Evolutionary conservation across 2,113 vertebrate genomes (phyloP).

Genomic region (Gymnobelideus leadbeateri): DNA sequence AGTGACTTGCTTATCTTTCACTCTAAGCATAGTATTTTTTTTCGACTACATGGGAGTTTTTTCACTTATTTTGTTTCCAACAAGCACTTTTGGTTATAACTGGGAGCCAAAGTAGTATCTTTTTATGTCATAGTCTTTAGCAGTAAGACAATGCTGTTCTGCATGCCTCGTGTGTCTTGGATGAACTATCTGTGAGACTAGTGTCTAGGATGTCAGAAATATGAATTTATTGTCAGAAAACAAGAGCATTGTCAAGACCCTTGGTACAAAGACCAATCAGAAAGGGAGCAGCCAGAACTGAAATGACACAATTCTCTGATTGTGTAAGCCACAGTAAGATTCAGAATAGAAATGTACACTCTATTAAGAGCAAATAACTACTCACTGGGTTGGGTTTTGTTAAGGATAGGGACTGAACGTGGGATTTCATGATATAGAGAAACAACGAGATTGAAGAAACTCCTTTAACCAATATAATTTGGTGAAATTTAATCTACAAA

Average conservation of each 20-base stretch:
- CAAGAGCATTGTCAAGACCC: background rate
- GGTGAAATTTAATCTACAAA: background rate
- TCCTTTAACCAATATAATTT: background rate
- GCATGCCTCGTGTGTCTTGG: background rate
- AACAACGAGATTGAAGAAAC: background rate
- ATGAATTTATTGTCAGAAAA: background rate
- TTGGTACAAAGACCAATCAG: background rate
- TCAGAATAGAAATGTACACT: background rate
- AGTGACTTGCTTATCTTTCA: too few species aligned
- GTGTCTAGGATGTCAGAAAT: background rate
- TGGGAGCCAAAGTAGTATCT: background rate
- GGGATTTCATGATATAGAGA: background rate
- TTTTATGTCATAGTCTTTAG: background rate
- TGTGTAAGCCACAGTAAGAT: background rate
- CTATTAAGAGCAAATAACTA: background rate
- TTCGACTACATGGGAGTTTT: too few species aligned
- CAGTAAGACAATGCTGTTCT: background rate
- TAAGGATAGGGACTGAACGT: background rate
- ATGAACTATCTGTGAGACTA: background rate
- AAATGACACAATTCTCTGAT: background rate
- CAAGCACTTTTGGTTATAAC: too few species aligned
- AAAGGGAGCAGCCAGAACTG: background rate
- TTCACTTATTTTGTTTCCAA: too few species aligned
- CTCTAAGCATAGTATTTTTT: too few species aligned
- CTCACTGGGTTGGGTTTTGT: background rate